Evolutionary conservation across 2,888 invertebrate species (phyloP).

Genomic region (Scaptodrosophila latifasciaeformis): DNA sequence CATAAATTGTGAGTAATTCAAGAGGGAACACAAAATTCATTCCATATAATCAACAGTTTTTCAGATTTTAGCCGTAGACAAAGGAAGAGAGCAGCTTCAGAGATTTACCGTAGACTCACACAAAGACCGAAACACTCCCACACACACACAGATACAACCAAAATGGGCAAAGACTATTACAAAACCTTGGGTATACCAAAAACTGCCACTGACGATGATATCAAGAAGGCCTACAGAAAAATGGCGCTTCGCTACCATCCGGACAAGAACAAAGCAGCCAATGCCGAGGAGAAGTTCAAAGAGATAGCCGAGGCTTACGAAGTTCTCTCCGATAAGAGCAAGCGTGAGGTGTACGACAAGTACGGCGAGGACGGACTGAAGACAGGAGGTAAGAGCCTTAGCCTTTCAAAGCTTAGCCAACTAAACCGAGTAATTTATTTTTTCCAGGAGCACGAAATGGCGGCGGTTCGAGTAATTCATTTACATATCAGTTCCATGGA

Average conservation of each 20-base stretch:
- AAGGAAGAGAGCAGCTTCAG: conserved; percentile 12
- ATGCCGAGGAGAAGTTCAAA: conserved; percentile 97
- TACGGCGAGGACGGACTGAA: conserved; percentile 96
- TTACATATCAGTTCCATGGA: conserved; percentile 93
- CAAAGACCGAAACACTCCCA: too few relatives aligned
- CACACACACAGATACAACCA: conserved; percentile 28
- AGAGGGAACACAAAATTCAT: too few relatives aligned
- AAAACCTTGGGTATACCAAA: conserved; percentile 91
- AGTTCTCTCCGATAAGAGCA: conserved; percentile 95
- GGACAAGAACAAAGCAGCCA: conserved; percentile 96
- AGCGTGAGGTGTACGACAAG: conserved; percentile 94
- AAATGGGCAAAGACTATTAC: conserved; percentile 99
- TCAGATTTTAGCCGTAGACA: conserved; percentile 30
- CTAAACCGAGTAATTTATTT: too few relatives aligned
- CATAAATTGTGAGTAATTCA: too few relatives aligned
- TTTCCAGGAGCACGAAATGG: conserved; percentile 79
- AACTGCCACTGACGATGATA: conserved; percentile 95
- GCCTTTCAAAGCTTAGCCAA: too few relatives aligned
- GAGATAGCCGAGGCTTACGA: conserved; percentile 99
- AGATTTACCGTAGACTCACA: too few relatives aligned
- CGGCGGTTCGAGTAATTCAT: conserved; percentile 79
- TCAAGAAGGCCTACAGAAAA: conserved; percentile 97
- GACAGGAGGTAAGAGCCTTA: conserved; percentile 77
- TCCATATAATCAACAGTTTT: too few relatives aligned
- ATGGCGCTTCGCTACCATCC: conserved; percentile 98